A percentile compares a stretch with the other conserved stretches of the same genome.
Conservation (phyloP, 2,113 vertebrate genomes). For the Bothrops jararaca region DNA sequence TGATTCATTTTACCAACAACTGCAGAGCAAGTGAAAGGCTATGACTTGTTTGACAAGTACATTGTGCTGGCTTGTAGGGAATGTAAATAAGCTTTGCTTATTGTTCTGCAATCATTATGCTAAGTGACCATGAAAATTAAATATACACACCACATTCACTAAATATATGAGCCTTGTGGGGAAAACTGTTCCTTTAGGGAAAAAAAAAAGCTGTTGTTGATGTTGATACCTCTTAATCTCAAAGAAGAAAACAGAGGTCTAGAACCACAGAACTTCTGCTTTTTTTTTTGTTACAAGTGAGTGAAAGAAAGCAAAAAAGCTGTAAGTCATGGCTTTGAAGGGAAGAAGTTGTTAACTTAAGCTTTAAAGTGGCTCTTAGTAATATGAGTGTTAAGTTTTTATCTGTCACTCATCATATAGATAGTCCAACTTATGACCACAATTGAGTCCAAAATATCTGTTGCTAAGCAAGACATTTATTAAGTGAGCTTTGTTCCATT, state of each 20-base stretch:
- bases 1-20: slow-evolving; percentile 46
- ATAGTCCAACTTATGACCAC: neutral
- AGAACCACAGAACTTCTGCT: neutral
- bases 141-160: neutral
- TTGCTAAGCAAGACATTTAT: neutral
- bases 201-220: neutral
- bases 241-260: neutral
- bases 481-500: neutral
- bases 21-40: slow-evolving; percentile 32
- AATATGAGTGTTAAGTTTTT: neutral
- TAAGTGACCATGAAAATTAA: slow-evolving; percentile 47
- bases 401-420: neutral
- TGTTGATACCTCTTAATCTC: neutral
- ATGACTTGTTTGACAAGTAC: slow-evolving; percentile 30
- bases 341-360: neutral
- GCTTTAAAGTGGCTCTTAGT: neutral
- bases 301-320: neutral
- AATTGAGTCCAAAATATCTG: neutral
- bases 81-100: slow-evolving; percentile 21
- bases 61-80: neutral
- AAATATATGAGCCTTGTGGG: neutral
- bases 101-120: slow-evolving; percentile 35
- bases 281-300: neutral
- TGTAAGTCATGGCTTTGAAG: neutral
- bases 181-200: neutral